Evolutionary conservation across 2,113 vertebrate genomes (phyloP), one percentile per base, ranked within the genome.

Genomic region (Ovis canadensis): DNA sequence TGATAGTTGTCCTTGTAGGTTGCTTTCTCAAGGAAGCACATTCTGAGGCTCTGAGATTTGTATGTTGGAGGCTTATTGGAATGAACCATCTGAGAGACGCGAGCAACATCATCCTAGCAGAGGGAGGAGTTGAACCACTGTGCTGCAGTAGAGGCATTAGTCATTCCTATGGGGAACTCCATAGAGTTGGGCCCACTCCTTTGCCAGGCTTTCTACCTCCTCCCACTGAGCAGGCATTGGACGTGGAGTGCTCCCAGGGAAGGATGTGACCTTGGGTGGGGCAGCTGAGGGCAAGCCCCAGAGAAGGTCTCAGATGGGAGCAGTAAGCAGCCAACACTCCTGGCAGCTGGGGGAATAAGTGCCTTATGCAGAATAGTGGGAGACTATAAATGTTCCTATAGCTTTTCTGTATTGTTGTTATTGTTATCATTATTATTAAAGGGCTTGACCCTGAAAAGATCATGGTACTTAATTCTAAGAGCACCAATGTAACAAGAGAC

Each of bases 401-500:
- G 25, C 29, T 67, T 78, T 55, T 23, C 40, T 91, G 16, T 36
- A 55, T 74, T 50, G 16, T n/a, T 52, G 7, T 88, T 50, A 45
- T 27, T 45, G 7, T 88, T 50, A 55, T 45, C n/a, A 21, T 29
- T 64, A 88, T 85, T 82, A 86, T 88, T 33, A 48, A 85, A 54
- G 74, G 40, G 40, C 6, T 96, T 89, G 86, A 43, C 33, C 23
- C 50, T 94, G 88, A 93, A 57, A 88, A 54, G 81, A 67, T 54
- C 12, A 11, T 59, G 85, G 62, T 50, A 86, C 48, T 98, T 84
- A 82, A 90, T 94, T 96, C 88, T 94, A 82, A 71, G 85, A 97
- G 86, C 94, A 60, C 59, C 3, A 50, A 13, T 91, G 15, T 71
- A 45, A 54, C 15, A 93, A 77, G n/a, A 96, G 64, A 40, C 74